Conservation (phyloP, 2,113 vertebrate species). For the Zosterops pallidus region DNA sequence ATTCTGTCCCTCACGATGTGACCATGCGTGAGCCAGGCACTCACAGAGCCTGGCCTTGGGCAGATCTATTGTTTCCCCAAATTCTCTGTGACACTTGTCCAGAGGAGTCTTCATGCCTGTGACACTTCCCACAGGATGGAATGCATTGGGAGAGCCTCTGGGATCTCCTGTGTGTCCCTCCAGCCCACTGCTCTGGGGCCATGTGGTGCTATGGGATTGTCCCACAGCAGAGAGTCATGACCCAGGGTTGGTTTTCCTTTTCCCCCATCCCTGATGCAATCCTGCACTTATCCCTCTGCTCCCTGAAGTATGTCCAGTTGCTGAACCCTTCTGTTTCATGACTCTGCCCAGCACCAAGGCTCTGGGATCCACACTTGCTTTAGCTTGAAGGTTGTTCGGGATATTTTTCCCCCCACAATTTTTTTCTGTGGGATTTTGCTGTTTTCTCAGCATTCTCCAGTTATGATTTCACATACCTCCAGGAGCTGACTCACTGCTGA, state of each 20-base stretch:
- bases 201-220: not conserved
- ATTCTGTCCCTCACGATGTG: not conserved
- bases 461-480: conserved; percentile 30
- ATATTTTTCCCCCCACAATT: not conserved
- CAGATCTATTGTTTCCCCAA: not conserved
- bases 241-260: not conserved
- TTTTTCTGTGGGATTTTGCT: not conserved
- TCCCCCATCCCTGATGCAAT: not conserved
- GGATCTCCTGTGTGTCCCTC: not conserved
- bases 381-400: not conserved
- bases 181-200: not conserved
- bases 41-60: not conserved
- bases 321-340: not conserved
- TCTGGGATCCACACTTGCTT: not conserved
- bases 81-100: not conserved
- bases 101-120: accelerated
- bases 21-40: not conserved
- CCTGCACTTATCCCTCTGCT: not conserved
- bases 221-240: not conserved
- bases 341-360: not conserved
- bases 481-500: conserved; percentile 43
- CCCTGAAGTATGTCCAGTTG: not conserved
- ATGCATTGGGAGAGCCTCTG: not conserved
- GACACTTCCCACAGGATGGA: not conserved
- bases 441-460: conserved; percentile 28